Evolutionary conservation across 2,888 invertebrate genomes (phyloP), one percentile per base, ranked within the genome.

Genomic region (Pharmacophagus antenor): DNA sequence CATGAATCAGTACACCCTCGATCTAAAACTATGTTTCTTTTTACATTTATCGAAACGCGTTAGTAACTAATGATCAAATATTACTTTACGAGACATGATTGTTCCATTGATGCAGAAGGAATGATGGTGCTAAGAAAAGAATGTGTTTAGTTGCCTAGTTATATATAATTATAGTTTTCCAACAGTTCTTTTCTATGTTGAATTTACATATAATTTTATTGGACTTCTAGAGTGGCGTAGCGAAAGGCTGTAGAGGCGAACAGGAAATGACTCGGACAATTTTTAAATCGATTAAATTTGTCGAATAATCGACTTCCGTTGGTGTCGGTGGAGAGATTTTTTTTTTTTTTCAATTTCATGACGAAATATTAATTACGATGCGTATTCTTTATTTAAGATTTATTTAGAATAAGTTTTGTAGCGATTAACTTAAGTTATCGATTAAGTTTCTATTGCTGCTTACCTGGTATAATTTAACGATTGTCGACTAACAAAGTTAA

Each of bases 351-450:
- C 4, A 21, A 23, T 37, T 37, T 20, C 21, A n/a, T n/a, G 56
- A 47, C 21, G n/a, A 41, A 47, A 44, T 17, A 41, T 22, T n/a
- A 50, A 7, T 51, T 37, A 52, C 15, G 18, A 54, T 37, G 37
- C 10, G 46, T 44, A 47, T 41, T 51, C 7, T 42, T 50, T 42
- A 50, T 58, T 52, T 46, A 51, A 17, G 17, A 44, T 31, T 51
- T 57, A 21, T 50, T 50, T 60, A 42, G 27, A 31, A 17, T 57
- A 49, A 56, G 42, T 56, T 56, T 52, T 56, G 53, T 62, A 62
- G 54, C 20, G 23, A 21, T 60, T 64, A 58, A 37, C n/a, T 61
- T 62, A 58, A 58, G 55, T 58, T 64, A 62, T 54, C 27, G 46
- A 63, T 65, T 61, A 57, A 63, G 59, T 58, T 48, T 12, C 20